phyloP scores from a whole-genome alignment of 2,888 invertebrate species.

The Chrysodeixis includens region DNA sequence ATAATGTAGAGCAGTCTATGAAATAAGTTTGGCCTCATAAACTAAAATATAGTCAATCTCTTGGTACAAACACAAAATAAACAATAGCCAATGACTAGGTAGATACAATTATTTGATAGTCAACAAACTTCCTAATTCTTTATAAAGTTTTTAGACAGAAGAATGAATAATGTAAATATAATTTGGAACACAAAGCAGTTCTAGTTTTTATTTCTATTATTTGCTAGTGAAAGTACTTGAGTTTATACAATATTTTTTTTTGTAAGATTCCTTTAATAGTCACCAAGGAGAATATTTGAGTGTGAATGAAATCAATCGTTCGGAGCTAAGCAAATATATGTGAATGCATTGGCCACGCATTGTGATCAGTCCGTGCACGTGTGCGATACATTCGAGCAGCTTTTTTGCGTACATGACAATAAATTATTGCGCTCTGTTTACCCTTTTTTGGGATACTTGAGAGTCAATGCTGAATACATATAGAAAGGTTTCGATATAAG shows the following conservation, averaged over 20 bases:
- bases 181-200: slow-evolving; percentile 12
- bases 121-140: not conserved
- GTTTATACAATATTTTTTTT: slow-evolving; percentile 22
- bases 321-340: slow-evolving; percentile 72
- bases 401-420: slow-evolving; percentile 69
- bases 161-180: slow-evolving; percentile 7
- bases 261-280: slow-evolving; percentile 27
- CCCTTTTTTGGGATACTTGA: slow-evolving; percentile 61
- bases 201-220: slow-evolving; percentile 9
- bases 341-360: slow-evolving; percentile 76
- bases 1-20: too few relatives aligned
- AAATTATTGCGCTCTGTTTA: slow-evolving; percentile 77
- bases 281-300: slow-evolving; percentile 63
- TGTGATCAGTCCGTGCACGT: slow-evolving; percentile 77
- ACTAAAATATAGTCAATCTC: too few relatives aligned
- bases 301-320: slow-evolving; percentile 61
- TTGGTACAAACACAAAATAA: too few relatives aligned
- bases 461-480: slow-evolving; percentile 12
- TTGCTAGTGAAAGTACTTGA: slow-evolving; percentile 35
- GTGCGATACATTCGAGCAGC: slow-evolving; percentile 67
- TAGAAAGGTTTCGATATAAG: slow-evolving; percentile 14
- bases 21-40: too few relatives aligned
- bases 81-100: too few relatives aligned
- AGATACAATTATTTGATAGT: too few relatives aligned
- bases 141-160: not conserved